These are phyloP conservation scores for Ascaphus truei DNA, from an alignment of 2,113 vertebrate genomes.

Conservation along the genomic window DNA sequence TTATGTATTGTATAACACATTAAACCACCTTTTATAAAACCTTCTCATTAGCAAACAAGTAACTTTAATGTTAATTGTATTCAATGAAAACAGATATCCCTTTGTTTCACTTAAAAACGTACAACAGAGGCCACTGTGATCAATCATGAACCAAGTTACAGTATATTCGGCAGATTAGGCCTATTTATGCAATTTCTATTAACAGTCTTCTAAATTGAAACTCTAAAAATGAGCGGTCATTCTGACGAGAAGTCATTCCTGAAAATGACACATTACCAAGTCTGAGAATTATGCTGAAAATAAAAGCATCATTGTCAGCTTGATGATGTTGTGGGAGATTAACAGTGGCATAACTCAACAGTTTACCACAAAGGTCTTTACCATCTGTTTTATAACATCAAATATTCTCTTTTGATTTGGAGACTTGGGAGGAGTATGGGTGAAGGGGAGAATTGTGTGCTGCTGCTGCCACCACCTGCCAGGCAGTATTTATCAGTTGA, in stretches of 20 bases:
- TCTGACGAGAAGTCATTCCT: slow-evolving; percentile 45
- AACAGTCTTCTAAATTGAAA: slow-evolving; percentile 45
- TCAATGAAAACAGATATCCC: slow-evolving; percentile 47
- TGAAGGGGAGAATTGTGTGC: too few species aligned
- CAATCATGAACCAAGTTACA: slow-evolving; percentile 49
- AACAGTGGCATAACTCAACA: neutral
- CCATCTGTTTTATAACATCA: too few species aligned
- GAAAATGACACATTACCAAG: slow-evolving; percentile 50
- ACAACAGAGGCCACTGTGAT: slow-evolving; percentile 49
- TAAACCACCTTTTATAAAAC: too few species aligned
- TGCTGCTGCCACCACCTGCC: too few species aligned
- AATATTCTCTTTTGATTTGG: too few species aligned
- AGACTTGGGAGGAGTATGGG: too few species aligned
- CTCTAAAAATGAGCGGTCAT: slow-evolving; percentile 53
- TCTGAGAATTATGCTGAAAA: slow-evolving; percentile 45
- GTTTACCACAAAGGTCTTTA: too few species aligned
- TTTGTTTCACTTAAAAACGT: slow-evolving; percentile 42
- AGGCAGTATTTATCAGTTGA: too few species aligned
- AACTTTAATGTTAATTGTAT: slow-evolving; percentile 47
- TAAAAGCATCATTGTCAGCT: slow-evolving; percentile 45
- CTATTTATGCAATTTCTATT: slow-evolving; percentile 51
- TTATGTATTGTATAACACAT: too few species aligned
- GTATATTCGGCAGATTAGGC: slow-evolving; percentile 46
- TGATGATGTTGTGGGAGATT: neutral
- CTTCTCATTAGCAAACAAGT: slow-evolving; percentile 44